phyloP scores from a whole-genome alignment of 2,797 vertebrate species.

The Rhabdomys pumilio region DNA sequence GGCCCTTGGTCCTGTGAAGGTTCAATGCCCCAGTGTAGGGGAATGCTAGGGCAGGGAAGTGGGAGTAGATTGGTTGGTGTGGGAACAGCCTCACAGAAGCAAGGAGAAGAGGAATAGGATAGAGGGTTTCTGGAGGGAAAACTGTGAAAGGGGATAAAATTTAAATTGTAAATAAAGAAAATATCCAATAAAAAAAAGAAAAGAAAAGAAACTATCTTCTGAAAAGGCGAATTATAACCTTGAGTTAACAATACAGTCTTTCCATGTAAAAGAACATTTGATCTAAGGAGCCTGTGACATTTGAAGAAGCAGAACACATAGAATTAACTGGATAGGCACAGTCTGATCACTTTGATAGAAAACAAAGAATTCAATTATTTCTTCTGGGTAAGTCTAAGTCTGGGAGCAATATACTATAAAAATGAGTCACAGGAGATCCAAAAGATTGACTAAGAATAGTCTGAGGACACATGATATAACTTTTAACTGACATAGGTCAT shows the following conservation, averaged over 20 bases:
- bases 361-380: neutral
- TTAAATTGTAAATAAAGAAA: too few species aligned
- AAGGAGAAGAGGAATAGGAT: too few species aligned
- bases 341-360: neutral
- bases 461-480: neutral
- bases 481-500: neutral
- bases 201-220: constrained; percentile 41
- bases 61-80: too few species aligned
- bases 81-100: too few species aligned
- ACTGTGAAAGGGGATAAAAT: too few species aligned
- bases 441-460: neutral
- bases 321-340: constrained; percentile 10
- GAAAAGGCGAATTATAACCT: constrained; percentile 41
- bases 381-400: neutral
- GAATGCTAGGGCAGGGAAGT: too few species aligned
- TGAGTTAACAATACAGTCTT: constrained; percentile 41
- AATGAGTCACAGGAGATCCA: neutral
- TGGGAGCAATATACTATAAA: neutral
- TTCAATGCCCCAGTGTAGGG: too few species aligned
- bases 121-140: too few species aligned
- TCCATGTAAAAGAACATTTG: neutral
- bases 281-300: constrained; percentile 34
- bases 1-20: too few species aligned
- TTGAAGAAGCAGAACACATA: constrained; percentile 44
- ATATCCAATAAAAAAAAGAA: too few species aligned